phyloP scores from a whole-genome alignment of 2,113 vertebrate species.

The Nibea coibor region DNA sequence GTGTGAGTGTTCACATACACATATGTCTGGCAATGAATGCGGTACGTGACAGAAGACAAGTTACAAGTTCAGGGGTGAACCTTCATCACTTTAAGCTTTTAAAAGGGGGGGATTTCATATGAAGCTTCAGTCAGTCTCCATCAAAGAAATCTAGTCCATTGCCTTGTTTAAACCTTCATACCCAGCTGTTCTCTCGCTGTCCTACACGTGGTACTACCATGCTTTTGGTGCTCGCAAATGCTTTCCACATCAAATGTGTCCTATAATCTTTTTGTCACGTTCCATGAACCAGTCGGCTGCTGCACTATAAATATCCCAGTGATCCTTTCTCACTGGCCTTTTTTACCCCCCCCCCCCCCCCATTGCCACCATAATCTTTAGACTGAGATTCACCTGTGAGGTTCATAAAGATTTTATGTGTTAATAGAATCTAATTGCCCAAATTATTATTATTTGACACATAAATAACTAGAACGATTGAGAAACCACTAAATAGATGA shows the following conservation, averaged over 20 bases:
- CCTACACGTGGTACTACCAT: too few relatives aligned
- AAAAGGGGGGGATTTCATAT: neutral
- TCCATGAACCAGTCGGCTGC: conserved; percentile 6
- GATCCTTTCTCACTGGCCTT: neutral
- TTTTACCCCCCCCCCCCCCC: too few relatives aligned
- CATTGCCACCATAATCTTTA: neutral
- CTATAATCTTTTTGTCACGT: neutral
- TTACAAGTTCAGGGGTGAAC: neutral
- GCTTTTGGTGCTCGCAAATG: neutral
- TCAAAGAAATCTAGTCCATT: neutral
- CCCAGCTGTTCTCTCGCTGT: neutral
- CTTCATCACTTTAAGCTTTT: neutral
- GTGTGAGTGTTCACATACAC: neutral
- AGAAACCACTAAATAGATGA: neutral
- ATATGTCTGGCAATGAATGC: neutral
- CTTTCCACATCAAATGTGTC: neutral
- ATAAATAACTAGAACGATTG: neutral
- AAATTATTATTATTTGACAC: neutral
- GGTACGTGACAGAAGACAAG: neutral
- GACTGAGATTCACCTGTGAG: conserved; percentile 29
- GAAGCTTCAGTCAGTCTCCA: neutral
- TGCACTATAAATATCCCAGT: conserved; percentile 21
- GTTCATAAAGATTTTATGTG: neutral
- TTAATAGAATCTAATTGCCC: neutral
- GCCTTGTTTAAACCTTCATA: neutral